These are phyloP conservation scores for Zaprionus taronus DNA, from an alignment of 1,140 invertebrate species.

Conservation along the genomic window DNA sequence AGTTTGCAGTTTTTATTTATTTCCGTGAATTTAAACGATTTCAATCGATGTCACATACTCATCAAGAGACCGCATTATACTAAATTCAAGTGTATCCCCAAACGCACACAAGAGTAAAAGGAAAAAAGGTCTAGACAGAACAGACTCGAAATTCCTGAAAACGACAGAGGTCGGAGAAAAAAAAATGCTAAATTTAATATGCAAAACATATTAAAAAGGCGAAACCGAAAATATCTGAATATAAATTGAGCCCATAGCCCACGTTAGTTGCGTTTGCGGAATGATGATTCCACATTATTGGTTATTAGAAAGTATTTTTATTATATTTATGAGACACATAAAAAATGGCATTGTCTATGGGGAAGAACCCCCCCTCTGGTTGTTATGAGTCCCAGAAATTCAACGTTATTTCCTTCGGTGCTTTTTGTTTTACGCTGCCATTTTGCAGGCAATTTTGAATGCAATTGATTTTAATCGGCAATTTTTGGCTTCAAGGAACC, in stretches of 20 bases:
- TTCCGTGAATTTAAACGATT: slow-evolving; percentile 64
- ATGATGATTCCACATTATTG: slow-evolving; percentile 9
- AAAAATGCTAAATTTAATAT: slow-evolving; percentile 68
- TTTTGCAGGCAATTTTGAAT: slow-evolving; percentile 7
- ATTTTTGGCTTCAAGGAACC: slow-evolving; percentile 7
- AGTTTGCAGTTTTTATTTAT: slow-evolving; percentile 39
- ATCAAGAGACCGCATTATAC: slow-evolving; percentile 38
- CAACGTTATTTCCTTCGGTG: neutral
- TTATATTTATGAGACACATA: slow-evolving; percentile 21
- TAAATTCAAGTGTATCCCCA: slow-evolving; percentile 42
- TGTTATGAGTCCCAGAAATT: neutral
- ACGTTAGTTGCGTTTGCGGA: neutral
- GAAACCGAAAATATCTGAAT: slow-evolving; percentile 15
- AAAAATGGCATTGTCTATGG: neutral
- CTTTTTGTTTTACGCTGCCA: slow-evolving; percentile 10
- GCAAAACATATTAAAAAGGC: slow-evolving; percentile 65
- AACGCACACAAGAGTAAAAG: slow-evolving; percentile 6
- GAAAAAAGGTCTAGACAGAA: slow-evolving; percentile 41
- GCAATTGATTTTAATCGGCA: slow-evolving; percentile 32
- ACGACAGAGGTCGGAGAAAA: slow-evolving; percentile 41
- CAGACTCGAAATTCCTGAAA: slow-evolving; percentile 55
- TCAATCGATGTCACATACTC: slow-evolving; percentile 68
- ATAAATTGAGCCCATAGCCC: slow-evolving; percentile 2
- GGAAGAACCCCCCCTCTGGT: neutral
- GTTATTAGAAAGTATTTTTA: slow-evolving; percentile 24